A percentile compares a stretch with the other conserved stretches of the same genome.
Conservation (phyloP, 2,888 invertebrate species). For the Spisula subtruncata region DNA sequence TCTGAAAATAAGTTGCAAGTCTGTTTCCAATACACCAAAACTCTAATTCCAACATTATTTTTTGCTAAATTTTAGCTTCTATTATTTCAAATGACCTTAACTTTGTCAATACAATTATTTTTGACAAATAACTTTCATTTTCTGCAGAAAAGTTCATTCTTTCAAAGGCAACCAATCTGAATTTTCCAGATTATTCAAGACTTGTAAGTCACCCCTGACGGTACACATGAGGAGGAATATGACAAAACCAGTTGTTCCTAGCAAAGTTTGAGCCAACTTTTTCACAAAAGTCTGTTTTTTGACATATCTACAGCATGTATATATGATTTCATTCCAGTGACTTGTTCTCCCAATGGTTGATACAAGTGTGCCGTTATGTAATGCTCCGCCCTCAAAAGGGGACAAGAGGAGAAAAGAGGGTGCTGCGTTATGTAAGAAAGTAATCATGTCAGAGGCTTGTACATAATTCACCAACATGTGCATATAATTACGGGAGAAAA, state of each 20-base stretch:
- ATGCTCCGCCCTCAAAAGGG: conserved; percentile 23
- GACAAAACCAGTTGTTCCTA: no score
- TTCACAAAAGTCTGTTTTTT: not conserved
- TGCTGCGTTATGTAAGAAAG: conserved; percentile 29
- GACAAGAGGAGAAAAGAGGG: conserved; percentile 1
- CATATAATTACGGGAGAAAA: conserved; percentile 37
- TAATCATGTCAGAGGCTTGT: conserved; percentile 36
- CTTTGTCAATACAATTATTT: no score
- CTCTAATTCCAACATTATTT: no score
- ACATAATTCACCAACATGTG: conserved; percentile 44
- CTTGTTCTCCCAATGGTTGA: conserved; percentile 9
- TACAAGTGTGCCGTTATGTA: not conserved
- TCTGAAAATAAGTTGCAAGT: no score
- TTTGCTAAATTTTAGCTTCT: no score
- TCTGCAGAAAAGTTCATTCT: no score
- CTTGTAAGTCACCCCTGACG: no score
- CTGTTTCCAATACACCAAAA: no score
- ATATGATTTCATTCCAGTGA: not conserved
- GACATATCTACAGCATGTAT: conserved; percentile 8
- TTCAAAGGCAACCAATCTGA: not conserved
- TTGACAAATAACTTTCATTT: no score
- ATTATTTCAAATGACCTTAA: no score
- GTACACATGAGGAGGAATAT: no score
- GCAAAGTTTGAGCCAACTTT: not conserved
- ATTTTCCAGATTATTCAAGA: no score